Conservation (phyloP, 2,797 vertebrate genomes). For the Ciconia nigra region DNA sequence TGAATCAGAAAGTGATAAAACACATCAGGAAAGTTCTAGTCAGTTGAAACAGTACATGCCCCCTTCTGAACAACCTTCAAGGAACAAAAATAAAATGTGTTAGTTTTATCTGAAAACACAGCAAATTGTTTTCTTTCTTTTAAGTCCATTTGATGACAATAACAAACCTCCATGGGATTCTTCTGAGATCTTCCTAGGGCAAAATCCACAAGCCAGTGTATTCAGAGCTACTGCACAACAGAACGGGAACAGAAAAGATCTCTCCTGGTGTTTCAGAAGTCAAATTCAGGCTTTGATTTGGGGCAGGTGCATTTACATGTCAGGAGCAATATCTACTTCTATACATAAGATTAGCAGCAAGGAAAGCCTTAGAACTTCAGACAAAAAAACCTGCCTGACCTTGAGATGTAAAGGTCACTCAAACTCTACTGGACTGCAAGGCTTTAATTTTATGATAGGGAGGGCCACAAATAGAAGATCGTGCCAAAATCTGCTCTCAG, state of each 20-base stretch:
- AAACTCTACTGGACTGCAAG: background rate
- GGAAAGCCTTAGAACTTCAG: background rate
- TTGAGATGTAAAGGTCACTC: background rate
- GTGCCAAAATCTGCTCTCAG: background rate
- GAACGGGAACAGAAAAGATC: background rate
- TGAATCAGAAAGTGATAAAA: constrained; percentile 29
- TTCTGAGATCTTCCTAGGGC: background rate
- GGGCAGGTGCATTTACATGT: background rate
- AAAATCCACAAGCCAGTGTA: background rate
- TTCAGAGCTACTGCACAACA: background rate
- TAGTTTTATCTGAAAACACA: background rate
- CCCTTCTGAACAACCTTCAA: background rate
- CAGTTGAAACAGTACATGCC: background rate
- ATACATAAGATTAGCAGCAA: background rate
- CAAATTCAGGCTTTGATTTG: background rate
- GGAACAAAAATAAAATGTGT: background rate
- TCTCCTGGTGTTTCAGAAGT: background rate
- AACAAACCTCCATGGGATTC: background rate
- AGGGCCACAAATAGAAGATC: background rate
- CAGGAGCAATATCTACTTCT: background rate
- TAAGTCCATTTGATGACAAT: background rate
- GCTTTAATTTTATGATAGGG: background rate
- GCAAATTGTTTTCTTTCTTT: background rate
- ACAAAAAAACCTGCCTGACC: background rate
- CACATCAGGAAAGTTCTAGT: background rate